Evolutionary conservation across 1,140 invertebrate genomes (phyloP).

Genomic region (Sitobion miscanthi): DNA sequence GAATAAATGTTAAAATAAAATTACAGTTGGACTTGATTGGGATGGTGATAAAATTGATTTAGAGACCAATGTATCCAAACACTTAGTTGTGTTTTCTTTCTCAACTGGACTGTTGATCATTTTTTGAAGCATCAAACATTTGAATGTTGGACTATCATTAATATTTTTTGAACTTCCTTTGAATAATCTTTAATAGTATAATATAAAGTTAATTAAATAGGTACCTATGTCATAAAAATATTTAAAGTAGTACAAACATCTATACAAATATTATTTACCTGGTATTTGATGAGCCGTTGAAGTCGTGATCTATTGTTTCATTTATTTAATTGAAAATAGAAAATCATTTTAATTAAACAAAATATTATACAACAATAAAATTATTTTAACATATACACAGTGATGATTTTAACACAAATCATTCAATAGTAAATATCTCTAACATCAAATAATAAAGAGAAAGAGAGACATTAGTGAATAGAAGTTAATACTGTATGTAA

Average conservation of each 20-base stretch:
- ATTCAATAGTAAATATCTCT: not conserved
- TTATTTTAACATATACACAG: too few relatives aligned
- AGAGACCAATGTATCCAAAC: slow-evolving; percentile 17
- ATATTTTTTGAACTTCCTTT: slow-evolving; percentile 43
- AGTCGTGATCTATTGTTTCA: slow-evolving; percentile 27
- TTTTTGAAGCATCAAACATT: slow-evolving; percentile 52
- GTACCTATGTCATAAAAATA: not conserved
- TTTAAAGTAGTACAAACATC: not conserved
- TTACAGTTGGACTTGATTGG: slow-evolving; percentile 50
- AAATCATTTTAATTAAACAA: not conserved
- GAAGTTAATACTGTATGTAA: not conserved
- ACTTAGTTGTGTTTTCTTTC: slow-evolving; percentile 46
- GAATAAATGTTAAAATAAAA: not conserved
- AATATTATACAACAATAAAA: too few relatives aligned
- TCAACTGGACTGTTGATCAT: slow-evolving; percentile 43
- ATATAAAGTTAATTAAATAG: not conserved
- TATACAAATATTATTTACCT: slow-evolving; percentile 5
- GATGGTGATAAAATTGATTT: slow-evolving; percentile 28
- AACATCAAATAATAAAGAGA: too few relatives aligned
- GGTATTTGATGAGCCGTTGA: slow-evolving; percentile 22
- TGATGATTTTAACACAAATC: not conserved
- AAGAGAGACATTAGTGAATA: not conserved
- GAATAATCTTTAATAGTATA: slow-evolving; percentile 27
- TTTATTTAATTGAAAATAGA: not conserved
- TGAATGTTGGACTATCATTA: slow-evolving; percentile 37